These are phyloP conservation scores for Microtus pennsylvanicus DNA, from an alignment of 2,113 vertebrate genomes.

Conservation along the genomic window DNA sequence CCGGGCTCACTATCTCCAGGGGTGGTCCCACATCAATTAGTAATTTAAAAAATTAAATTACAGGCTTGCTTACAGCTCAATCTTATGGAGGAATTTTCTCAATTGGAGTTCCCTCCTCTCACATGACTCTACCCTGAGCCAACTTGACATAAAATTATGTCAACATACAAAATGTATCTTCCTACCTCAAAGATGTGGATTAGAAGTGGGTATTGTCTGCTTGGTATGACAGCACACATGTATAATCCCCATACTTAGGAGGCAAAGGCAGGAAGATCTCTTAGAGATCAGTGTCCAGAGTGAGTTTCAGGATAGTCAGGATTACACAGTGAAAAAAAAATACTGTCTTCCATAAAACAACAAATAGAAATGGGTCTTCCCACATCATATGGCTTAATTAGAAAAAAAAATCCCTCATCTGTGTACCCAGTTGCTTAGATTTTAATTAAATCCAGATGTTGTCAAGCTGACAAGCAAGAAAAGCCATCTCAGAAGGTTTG, in stretches of 20 bases:
- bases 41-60: neutral
- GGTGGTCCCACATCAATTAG: neutral
- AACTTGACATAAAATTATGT: neutral
- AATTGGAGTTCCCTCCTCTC: neutral
- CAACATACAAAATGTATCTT: neutral
- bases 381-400: neutral
- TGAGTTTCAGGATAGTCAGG: neutral
- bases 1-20: neutral
- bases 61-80: neutral
- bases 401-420: neutral
- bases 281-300: neutral
- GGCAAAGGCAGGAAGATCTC: neutral
- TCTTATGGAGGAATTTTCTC: neutral
- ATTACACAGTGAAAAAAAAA: neutral
- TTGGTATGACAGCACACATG: neutral
- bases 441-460: neutral
- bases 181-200: neutral
- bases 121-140: neutral
- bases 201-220: neutral
- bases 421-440: neutral
- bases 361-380: neutral
- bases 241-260: neutral
- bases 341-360: neutral
- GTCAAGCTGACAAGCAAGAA: neutral
- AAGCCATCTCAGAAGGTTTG: neutral